These are phyloP conservation scores for Sympetrum striolatum DNA, from an alignment of 2,888 invertebrate genomes.

Conservation along the genomic window DNA sequence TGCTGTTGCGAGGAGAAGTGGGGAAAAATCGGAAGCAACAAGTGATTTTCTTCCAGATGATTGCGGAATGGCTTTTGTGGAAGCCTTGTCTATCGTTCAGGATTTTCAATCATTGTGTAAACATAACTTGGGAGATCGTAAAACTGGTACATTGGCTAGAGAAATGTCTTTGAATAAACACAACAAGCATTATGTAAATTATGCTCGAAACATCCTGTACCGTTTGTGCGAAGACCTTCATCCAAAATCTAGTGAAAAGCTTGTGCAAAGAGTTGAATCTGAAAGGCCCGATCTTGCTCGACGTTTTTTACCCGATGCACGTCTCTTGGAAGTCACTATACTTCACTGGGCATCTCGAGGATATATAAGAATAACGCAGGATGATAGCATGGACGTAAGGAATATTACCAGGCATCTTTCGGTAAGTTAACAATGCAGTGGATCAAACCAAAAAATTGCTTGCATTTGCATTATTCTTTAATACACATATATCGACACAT, in stretches of 20 bases:
- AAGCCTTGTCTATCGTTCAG: slow-evolving; percentile 63
- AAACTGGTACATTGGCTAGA: not conserved
- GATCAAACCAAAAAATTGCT: not conserved
- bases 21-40: slow-evolving; percentile 58
- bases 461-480: no score
- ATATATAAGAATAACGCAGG: not conserved
- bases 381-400: not conserved
- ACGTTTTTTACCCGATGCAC: not conserved
- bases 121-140: slow-evolving; percentile 56
- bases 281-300: slow-evolving; percentile 48
- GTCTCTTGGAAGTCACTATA: not conserved
- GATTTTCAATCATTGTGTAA: slow-evolving; percentile 58
- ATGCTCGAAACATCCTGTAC: slow-evolving; percentile 52
- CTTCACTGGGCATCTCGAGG: not conserved
- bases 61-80: slow-evolving; percentile 57
- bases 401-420: not conserved
- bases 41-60: not conserved
- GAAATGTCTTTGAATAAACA: not conserved
- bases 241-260: slow-evolving; percentile 52
- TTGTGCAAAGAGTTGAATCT: slow-evolving; percentile 52
- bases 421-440: not conserved
- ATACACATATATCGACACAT: no score
- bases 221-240: slow-evolving; percentile 51
- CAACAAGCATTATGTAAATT: slow-evolving; percentile 47
- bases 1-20: not conserved